Evolutionary conservation across 2,888 invertebrate species (phyloP), one percentile per base, ranked within the genome.

Genomic region (Lysandra bellargus): DNA sequence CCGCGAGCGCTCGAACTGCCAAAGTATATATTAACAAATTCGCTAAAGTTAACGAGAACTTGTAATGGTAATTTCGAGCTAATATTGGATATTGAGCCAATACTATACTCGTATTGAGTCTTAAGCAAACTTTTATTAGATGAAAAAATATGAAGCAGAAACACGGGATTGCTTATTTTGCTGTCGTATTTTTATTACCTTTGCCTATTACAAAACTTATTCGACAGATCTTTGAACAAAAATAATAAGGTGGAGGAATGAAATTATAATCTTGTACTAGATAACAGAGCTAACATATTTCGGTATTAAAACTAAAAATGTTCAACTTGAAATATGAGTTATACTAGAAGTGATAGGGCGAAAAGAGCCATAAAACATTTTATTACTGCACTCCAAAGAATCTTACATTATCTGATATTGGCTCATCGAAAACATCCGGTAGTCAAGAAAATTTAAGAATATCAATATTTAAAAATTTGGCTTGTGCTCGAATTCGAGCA

Each of bases 341-440:
- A 30, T 17, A 14, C 14, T 12, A 3, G 1, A 64, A 33, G 69
- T 69, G 33, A 69, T 17, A 69, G 33, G 17, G 69, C 44, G 40
- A 44, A 76, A 33, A 76, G 17, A 57, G 57, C 37, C 30, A 57
- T 76, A 76, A 76, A 76, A 57, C 33, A 57, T 53, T 76, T 76
- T 57, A 76, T 76, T 57, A 76, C 76, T 33, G 49, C 17, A 53
- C 30, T 53, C 33, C 33, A 57, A 76, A 57, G 76, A 57, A 76
- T 76, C 76, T 76, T 49, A 76, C 53, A 7, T 75, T 75, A 44
- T 75, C 75, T 53, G 76, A 76, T 76, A 76, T 53, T 76, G 76
- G 57, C 12, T 76, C 53, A 76, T 57, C 57, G 57, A 17, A 33
- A 12, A 76, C 57, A 76, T 53, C 33, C 76, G 76, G 49, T 44